phyloP scores from a whole-genome alignment of 2,888 invertebrate genomes.

The Heliconius charithonia region DNA sequence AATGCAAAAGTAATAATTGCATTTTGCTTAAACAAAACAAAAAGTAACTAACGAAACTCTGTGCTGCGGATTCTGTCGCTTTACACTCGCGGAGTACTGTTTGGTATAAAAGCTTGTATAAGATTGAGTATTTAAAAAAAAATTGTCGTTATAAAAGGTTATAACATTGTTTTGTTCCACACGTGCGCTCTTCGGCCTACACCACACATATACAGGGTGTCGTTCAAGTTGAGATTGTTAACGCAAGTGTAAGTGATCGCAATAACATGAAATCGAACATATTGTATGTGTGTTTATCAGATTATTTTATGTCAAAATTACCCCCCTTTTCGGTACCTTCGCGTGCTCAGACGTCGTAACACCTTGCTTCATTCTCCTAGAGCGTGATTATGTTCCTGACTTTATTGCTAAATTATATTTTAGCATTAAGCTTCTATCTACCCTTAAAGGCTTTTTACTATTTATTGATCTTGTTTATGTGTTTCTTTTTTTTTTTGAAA shows the following conservation, averaged over 20 bases:
- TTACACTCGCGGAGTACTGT: conserved; percentile 44
- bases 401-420: conserved; percentile 38
- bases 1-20: conserved; percentile 60
- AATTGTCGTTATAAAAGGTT: conserved; percentile 63
- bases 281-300: conserved; percentile 74
- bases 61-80: conserved; percentile 68
- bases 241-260: conserved; percentile 84
- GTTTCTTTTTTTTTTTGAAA: conserved; percentile 26
- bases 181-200: conserved; percentile 73
- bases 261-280: conserved; percentile 69
- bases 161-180: conserved; percentile 79
- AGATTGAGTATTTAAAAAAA: conserved; percentile 28
- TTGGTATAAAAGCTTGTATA: conserved; percentile 28
- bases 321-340: conserved; percentile 50
- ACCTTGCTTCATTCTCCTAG: conserved; percentile 38
- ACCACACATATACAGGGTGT: conserved; percentile 76
- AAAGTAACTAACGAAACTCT: conserved; percentile 20
- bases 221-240: conserved; percentile 81
- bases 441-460: conserved; percentile 34
- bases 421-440: conserved; percentile 32
- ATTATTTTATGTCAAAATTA: conserved; percentile 65
- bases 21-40: conserved; percentile 61
- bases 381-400: conserved; percentile 35
- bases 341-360: conserved; percentile 42
- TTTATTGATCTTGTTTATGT: conserved; percentile 28